Conservation (phyloP, 1,140 invertebrate species). For the Drosophila pseudoananassae region DNA sequence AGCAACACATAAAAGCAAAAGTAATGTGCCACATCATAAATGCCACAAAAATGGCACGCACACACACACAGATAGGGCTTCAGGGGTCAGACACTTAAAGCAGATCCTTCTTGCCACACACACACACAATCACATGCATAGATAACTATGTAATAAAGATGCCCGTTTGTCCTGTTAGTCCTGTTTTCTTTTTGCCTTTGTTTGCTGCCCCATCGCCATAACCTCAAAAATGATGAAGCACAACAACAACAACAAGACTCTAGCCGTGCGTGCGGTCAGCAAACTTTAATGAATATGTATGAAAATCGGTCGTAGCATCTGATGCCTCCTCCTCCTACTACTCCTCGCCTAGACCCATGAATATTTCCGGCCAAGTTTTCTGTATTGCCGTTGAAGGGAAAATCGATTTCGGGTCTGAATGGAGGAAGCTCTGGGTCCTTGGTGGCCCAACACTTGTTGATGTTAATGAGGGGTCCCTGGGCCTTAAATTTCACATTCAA, state of each 20-base stretch:
- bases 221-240: constrained; percentile 82
- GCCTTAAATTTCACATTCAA: constrained; percentile 3
- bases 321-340: constrained; percentile 13
- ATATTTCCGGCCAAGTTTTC: constrained; percentile 56
- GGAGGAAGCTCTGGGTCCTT: neutral
- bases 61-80: neutral
- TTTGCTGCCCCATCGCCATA: constrained; percentile 39
- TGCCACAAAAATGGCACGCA: constrained; percentile 77
- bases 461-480: constrained; percentile 52
- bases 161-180: constrained; percentile 54
- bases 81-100: constrained; percentile 42
- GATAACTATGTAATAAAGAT: constrained; percentile 68
- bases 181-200: constrained; percentile 30
- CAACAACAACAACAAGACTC: constrained; percentile 42
- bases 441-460: constrained; percentile 68
- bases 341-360: constrained; percentile 42
- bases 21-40: constrained; percentile 81
- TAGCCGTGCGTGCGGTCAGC: constrained; percentile 74
- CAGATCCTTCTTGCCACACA: constrained; percentile 13
- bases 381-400: constrained; percentile 37
- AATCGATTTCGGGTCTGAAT: constrained; percentile 38
- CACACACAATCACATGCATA: constrained; percentile 36
- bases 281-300: constrained; percentile 83
- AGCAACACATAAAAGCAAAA: constrained; percentile 74
- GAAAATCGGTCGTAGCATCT: constrained; percentile 73